These are phyloP conservation scores for Bryconaethiops microstoma DNA, from an alignment of 2,797 vertebrate genomes.

Conservation along the genomic window DNA sequence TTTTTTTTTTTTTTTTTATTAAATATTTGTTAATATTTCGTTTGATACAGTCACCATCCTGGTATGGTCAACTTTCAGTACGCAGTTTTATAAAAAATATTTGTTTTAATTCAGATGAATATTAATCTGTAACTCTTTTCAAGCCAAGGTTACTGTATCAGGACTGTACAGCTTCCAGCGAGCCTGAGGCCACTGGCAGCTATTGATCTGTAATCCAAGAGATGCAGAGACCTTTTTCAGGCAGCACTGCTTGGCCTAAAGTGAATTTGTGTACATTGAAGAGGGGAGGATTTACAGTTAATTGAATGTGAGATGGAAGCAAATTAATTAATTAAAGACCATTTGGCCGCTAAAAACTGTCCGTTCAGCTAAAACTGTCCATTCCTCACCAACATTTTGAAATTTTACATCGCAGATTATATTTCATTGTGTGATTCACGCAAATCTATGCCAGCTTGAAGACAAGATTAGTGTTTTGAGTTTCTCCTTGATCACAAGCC, in stretches of 20 bases:
- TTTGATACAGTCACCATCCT: background rate
- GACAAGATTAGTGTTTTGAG: background rate
- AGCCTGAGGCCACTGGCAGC: constrained; percentile 24
- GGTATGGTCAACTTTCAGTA: background rate
- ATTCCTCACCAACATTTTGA: background rate
- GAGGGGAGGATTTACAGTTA: constrained; percentile 2
- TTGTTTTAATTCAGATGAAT: background rate
- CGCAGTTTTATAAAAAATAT: background rate
- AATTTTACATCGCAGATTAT: background rate
- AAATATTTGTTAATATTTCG: background rate
- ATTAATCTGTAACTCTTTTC: background rate
- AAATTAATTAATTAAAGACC: constrained; percentile 11
- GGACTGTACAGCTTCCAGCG: constrained; percentile 3
- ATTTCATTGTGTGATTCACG: background rate
- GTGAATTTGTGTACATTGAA: constrained; percentile 1
- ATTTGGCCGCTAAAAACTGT: background rate
- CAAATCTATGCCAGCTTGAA: background rate
- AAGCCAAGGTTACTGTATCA: constrained; percentile 34
- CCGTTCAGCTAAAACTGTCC: too few relatives aligned
- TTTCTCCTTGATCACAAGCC: constrained; percentile 14
- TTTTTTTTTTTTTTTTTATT: background rate
- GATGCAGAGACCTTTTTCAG: constrained; percentile 42
- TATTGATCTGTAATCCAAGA: constrained; percentile 53
- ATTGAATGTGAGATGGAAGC: background rate
- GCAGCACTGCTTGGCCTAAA: constrained; percentile 26